Evolutionary conservation across 2,797 vertebrate species (phyloP), one percentile per base, ranked within the genome.

Genomic region (Mallotus villosus): DNA sequence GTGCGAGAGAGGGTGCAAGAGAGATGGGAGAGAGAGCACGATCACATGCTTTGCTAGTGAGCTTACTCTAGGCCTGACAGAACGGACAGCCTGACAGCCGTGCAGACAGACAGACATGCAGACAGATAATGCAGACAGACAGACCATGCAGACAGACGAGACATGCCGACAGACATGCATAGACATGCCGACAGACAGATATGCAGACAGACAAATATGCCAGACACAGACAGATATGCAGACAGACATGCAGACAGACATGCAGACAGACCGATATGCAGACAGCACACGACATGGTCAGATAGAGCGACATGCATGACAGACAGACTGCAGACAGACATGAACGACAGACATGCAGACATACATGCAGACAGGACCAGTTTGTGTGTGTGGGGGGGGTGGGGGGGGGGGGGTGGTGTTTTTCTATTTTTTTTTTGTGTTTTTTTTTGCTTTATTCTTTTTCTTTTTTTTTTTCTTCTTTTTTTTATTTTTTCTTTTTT

Each of bases 1-100:
- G 76, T 77, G 75, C 85, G 75, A 72, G 27, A 75, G 73, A 84
- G 73, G 19, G 32, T 85, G 59, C 17, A 88, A 79, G 77, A 75
- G 29, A 63, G 60, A 25, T n/a, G 25, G 4, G 62, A 3, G 16
- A 63, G 62, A 79, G 78, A 29, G 32, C 3, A 6, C 32, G 5
- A 32, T 32, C 32, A 32, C 32, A 32, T 5, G 32, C 32, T 32
- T 32, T 32, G 32, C 32, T 4, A 32, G 32, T 32, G 32, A 32
- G 32, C 32, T 32, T 32, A 32, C 3, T 32, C 32, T 32, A 32
- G 76, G 84, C 73, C 68, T 53, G 62, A 74, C 67, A 81, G 74
- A 82, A 74, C 67, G 80, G 74, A 82, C 69, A 84, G 83, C 9
- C 29, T 2, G 58, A 60, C 11, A 24, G 22, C 25, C 22, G 25